These are phyloP conservation scores for Brachystomella parvula DNA, from an alignment of 1,140 invertebrate species.

Conservation along the genomic window DNA sequence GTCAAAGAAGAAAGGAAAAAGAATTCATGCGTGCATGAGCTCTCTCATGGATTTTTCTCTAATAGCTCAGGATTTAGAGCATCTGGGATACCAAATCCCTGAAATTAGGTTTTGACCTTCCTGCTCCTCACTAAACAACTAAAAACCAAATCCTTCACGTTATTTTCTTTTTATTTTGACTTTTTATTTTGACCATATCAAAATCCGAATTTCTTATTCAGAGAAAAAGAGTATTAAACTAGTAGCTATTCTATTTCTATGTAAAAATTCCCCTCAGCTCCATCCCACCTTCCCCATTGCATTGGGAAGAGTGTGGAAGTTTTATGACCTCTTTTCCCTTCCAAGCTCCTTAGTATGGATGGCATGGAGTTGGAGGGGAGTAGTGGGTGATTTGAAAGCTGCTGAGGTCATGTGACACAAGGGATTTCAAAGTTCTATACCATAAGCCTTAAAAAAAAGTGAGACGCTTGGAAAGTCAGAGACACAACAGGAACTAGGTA, in stretches of 20 bases:
- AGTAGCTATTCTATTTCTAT: too few species aligned
- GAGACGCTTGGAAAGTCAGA: neutral
- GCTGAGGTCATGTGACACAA: slow-evolving; percentile 11
- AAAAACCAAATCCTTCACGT: too few species aligned
- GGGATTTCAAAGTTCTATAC: neutral
- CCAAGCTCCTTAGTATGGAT: slow-evolving; percentile 5
- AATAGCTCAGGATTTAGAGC: too few species aligned
- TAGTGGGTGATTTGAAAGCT: neutral
- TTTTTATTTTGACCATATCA: too few species aligned
- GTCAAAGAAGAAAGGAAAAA: neutral
- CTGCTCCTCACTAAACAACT: too few species aligned
- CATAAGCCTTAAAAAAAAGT: neutral
- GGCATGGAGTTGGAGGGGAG: neutral
- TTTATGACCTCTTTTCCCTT: slow-evolving; percentile 7
- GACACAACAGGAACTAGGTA: neutral
- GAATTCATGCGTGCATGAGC: neutral
- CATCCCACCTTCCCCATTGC: neutral
- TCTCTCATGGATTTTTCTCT: too few species aligned
- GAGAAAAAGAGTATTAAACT: too few species aligned
- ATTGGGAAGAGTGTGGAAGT: neutral
- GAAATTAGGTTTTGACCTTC: too few species aligned
- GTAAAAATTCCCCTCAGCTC: too few species aligned
- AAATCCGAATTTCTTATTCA: too few species aligned
- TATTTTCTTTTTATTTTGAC: too few species aligned
- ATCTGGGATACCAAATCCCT: too few species aligned